phyloP scores from a whole-genome alignment of 2,797 vertebrate species.

The Karalla daura region DNA sequence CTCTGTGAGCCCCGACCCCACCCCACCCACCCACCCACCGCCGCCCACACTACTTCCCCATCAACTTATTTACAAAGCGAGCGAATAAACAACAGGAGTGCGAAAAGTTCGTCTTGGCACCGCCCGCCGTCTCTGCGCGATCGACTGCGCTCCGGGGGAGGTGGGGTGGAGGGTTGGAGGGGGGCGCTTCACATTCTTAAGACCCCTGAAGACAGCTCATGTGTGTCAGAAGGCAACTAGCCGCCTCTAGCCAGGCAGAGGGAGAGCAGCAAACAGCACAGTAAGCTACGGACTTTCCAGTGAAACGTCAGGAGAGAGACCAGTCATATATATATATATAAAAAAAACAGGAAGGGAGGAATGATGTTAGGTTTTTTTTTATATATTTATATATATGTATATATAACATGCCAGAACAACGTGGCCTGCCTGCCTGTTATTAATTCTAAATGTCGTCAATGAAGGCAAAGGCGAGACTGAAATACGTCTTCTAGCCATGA shows the following conservation, averaged over 20 bases:
- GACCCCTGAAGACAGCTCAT: slow-evolving; percentile 60
- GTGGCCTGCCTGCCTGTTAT: slow-evolving; percentile 35
- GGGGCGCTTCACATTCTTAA: slow-evolving; percentile 69
- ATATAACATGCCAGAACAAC: too few species aligned
- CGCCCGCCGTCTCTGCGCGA: slow-evolving; percentile 19
- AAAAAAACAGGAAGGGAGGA: slow-evolving; percentile 7
- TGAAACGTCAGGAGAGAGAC: slow-evolving; percentile 40
- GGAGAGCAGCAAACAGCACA: slow-evolving; percentile 67
- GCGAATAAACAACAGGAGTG: slow-evolving; percentile 40
- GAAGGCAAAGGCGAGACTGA: slow-evolving; percentile 13
- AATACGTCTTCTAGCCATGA: slow-evolving; percentile 28
- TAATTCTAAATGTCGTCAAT: slow-evolving; percentile 13
- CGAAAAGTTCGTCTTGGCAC: slow-evolving; percentile 17
- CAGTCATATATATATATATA: too few species aligned
- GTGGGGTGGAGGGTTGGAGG: too few species aligned
- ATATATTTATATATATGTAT: too few species aligned
- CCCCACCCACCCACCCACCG: too few species aligned
- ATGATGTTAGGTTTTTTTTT: slow-evolving; percentile 14
- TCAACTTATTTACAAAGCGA: slow-evolving; percentile 64
- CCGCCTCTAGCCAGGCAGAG: slow-evolving; percentile 58
- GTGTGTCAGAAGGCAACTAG: slow-evolving; percentile 76
- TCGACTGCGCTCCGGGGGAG: too few species aligned
- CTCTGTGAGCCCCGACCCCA: slow-evolving; percentile 18
- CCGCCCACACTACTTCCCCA: too few species aligned
- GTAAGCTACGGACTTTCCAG: slow-evolving; percentile 46